phyloP scores from a whole-genome alignment of 2,888 invertebrate species.

The Stegana nigrithorax region DNA sequence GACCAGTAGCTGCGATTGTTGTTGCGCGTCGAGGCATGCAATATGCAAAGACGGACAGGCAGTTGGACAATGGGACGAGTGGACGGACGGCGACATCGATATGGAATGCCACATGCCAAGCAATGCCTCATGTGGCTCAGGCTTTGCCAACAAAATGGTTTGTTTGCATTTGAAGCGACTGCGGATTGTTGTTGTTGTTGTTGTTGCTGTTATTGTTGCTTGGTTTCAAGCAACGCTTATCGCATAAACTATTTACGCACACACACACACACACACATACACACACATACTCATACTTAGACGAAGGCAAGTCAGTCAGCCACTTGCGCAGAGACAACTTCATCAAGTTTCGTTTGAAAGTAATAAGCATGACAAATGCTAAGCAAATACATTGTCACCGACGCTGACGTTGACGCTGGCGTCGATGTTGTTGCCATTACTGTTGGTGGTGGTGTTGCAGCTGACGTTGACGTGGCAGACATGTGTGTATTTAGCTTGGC shows the following conservation, averaged over 20 bases:
- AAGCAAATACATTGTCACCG: constrained; percentile 37
- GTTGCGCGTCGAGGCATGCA: constrained; percentile 3
- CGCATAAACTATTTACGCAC: no score
- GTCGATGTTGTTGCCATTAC: no score
- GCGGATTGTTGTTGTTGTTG: not conserved
- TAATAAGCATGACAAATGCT: constrained; percentile 54
- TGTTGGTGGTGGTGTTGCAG: no score
- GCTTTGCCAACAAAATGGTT: not conserved
- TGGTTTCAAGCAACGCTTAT: no score
- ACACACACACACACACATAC: no score
- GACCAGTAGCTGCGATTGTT: no score
- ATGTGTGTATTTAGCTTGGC: constrained; percentile 17
- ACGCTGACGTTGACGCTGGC: constrained; percentile 21
- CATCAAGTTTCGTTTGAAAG: constrained; percentile 21
- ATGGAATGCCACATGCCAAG: no score
- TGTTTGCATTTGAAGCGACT: not conserved
- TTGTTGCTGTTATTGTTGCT: no score
- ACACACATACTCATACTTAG: no score
- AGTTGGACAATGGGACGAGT: not conserved
- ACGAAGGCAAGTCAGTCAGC: not conserved
- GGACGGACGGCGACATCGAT: not conserved
- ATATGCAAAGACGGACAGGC: not conserved
- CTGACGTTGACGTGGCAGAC: not conserved
- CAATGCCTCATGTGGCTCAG: no score
- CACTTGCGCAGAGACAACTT: constrained; percentile 4